Percentiles rank a stretch among this genome's conserved stretches.
These are phyloP conservation scores for Pachypsylla venusta DNA, from an alignment of 1,140 invertebrate genomes.

Conservation along the genomic window DNA sequence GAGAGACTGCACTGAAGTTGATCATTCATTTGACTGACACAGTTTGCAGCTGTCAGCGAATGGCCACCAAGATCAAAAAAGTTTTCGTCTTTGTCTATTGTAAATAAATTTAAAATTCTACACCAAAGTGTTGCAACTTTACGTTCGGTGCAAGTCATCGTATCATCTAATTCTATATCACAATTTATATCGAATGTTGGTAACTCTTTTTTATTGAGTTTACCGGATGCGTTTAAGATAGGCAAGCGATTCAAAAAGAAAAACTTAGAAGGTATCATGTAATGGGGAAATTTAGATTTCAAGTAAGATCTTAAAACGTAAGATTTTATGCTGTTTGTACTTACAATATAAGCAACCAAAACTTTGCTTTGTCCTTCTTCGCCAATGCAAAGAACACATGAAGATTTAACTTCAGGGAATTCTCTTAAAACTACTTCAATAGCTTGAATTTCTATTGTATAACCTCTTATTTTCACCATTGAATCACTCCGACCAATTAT, in stretches of 20 bases:
- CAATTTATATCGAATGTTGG: slow-evolving; percentile 15
- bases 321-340: slow-evolving; percentile 27
- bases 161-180: slow-evolving; percentile 14
- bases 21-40: slow-evolving; percentile 31
- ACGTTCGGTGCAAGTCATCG: slow-evolving; percentile 16
- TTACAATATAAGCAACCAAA: slow-evolving; percentile 36
- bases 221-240: slow-evolving; percentile 24
- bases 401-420: slow-evolving; percentile 30
- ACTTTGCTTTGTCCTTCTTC: slow-evolving; percentile 37
- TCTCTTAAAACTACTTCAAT: slow-evolving; percentile 35
- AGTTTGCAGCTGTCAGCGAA: slow-evolving; percentile 35
- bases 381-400: slow-evolving; percentile 34
- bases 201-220: slow-evolving; percentile 22
- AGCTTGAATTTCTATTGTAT: slow-evolving; percentile 38
- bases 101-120: slow-evolving; percentile 18
- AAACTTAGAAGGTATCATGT: slow-evolving; percentile 39
- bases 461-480: slow-evolving; percentile 39
- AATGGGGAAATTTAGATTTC: slow-evolving; percentile 35
- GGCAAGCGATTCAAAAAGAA: slow-evolving; percentile 31
- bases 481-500: slow-evolving; percentile 38
- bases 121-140: slow-evolving; percentile 22
- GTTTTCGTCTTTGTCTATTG: slow-evolving; percentile 23
- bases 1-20: slow-evolving; percentile 15
- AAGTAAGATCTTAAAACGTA: slow-evolving; percentile 30
- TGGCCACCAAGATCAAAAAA: slow-evolving; percentile 31